A percentile compares a stretch with the other conserved stretches of the same genome.
phyloP scores from a whole-genome alignment of 2,888 invertebrate species.

The Pyrgus malvae region DNA sequence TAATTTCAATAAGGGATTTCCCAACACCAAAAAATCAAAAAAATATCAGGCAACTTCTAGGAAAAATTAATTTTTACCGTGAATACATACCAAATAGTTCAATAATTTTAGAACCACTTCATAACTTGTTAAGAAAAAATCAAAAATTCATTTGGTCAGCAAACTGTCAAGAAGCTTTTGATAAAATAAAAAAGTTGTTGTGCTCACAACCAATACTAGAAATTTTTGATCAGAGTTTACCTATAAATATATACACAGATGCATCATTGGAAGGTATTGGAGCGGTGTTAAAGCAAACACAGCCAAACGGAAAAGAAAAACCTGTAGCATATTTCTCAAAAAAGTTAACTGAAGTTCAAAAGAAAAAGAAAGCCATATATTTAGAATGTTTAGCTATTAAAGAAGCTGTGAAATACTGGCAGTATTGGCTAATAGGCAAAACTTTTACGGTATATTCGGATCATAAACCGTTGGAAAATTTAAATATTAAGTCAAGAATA shows the following conservation, averaged over 20 bases:
- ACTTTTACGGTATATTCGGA: not conserved
- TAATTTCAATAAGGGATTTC: not conserved
- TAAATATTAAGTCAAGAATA: slow-evolving; percentile 18
- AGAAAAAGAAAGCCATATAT: not conserved
- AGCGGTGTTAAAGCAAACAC: slow-evolving; percentile 23
- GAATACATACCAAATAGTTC: slow-evolving; percentile 13
- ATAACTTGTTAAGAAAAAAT: not conserved
- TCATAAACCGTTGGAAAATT: not conserved
- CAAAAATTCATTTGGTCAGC: not conserved
- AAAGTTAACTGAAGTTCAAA: not conserved
- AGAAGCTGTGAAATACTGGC: slow-evolving; percentile 30
- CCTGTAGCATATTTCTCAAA: too few species aligned
- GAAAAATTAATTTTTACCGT: slow-evolving; percentile 37
- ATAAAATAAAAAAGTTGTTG: not conserved
- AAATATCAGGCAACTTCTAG: slow-evolving; percentile 8
- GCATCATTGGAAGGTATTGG: slow-evolving; percentile 21
- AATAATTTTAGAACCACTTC: slow-evolving; percentile 22
- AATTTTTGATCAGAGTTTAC: slow-evolving; percentile 24
- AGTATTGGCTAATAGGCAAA: not conserved
- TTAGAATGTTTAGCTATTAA: slow-evolving; percentile 33
- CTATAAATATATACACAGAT: slow-evolving; percentile 30
- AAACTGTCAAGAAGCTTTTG: not conserved
- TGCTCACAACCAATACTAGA: slow-evolving; percentile 28
- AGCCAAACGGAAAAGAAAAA: not conserved
- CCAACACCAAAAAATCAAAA: not conserved